Base-by-base conservation (phyloP, 2,888 invertebrate species). In the Helleia helle region DNA sequence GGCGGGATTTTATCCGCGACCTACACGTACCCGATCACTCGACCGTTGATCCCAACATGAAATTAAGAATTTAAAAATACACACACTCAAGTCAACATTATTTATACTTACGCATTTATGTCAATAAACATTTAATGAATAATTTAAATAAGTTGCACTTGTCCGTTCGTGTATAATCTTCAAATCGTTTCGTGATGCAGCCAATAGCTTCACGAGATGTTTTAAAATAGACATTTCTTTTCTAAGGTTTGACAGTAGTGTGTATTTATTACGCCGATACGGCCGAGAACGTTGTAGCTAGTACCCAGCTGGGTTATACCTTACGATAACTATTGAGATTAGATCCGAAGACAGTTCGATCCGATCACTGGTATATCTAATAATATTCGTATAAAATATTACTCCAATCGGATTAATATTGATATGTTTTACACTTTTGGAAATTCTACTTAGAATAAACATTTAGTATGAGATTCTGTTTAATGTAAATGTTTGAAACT, bases 171-270 rank as follows among this genome's bases (percentile, higher is more conserved):
- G 39, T 26, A 26, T 9, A 26, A n/a, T 37, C 22, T 38, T 27
- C 15, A 8, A 54, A 58, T 63, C n/a, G n/a, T n/a, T n/a, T 44
- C 44, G 42, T 42, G 48, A 42, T 46, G 51, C 48, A 46, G 41
- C 38, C 36, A 38, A 45, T 43, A 36, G 42, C 46, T 51, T 47
- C 52, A 51, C 45, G 38, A 43, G 43, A 43, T 49, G 44, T 44
- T 48, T 40, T 48, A 49, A 47, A 49, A 46, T 52, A 48, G 47
- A 48, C 44, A 47, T 52, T 51, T 38, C 48, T 49, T 49, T 48
- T 45, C 44, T 46, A 43, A 34, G 34, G 28, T 50, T 47, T 49
- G 50, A 52, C 49, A 49, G 47, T 48, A 41, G 44, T 44, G 44
- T 44, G n/a, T 46, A 39, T 44, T 48, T 42, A 47, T 34, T 15